phyloP scores from a whole-genome alignment of 2,113 vertebrate species.

The Egretta garzetta region DNA sequence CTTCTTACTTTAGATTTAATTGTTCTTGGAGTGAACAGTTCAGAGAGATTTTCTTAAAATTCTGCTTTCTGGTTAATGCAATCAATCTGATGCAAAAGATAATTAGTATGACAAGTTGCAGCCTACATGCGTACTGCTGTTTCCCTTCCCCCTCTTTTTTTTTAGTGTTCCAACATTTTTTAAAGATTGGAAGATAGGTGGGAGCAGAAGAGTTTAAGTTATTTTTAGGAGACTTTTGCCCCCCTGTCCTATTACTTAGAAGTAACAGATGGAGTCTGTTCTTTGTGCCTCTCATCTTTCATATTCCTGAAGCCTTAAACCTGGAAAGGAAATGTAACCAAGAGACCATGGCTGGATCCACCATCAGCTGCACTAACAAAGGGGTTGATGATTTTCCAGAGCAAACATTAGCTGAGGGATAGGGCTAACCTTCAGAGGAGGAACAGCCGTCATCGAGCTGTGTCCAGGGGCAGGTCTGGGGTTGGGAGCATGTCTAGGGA shows the following conservation, averaged over 20 bases:
- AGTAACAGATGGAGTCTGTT: not conserved
- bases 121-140: not conserved
- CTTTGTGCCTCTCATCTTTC: not conserved
- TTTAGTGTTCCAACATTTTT: not conserved
- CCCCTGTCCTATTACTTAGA: not conserved
- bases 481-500: not conserved
- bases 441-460: not conserved
- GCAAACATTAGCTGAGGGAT: not conserved
- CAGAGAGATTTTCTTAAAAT: not conserved
- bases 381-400: constrained; percentile 23
- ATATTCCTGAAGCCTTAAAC: constrained; percentile 21
- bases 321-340: not conserved
- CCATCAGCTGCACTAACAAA: constrained; percentile 1
- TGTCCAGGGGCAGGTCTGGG: not conserved
- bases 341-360: not conserved
- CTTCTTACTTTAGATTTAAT: constrained; percentile 5
- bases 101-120: not conserved
- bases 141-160: rapidly evolving
- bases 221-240: constrained; percentile 1
- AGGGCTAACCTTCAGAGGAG: not conserved
- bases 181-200: not conserved
- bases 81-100: not conserved
- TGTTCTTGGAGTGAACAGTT: constrained; percentile 23
- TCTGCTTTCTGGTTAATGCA: not conserved
- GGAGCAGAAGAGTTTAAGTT: constrained; percentile 19